A percentile compares a stretch with the other conserved stretches of the same genome.
Conservation (phyloP, 2,888 invertebrate species). For the Biston betularia region DNA sequence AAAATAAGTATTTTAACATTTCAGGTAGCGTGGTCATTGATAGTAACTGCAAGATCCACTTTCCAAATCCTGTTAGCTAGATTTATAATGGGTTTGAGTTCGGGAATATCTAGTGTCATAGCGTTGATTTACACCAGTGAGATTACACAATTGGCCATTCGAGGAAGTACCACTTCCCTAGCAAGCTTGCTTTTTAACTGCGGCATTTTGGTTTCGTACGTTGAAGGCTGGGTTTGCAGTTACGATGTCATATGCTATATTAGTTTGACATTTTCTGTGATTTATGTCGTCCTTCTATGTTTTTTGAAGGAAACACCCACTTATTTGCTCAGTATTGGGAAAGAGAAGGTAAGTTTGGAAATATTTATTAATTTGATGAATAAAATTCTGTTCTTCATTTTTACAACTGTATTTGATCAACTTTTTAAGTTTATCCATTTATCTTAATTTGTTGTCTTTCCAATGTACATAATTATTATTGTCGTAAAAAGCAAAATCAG, state of each 20-base stretch:
- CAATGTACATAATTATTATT: too few relatives aligned
- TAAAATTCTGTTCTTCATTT: too few relatives aligned
- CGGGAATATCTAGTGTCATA: slow-evolving; percentile 63
- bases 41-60: slow-evolving; percentile 49
- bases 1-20: slow-evolving; percentile 15
- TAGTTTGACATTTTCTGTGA: slow-evolving; percentile 44
- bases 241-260: slow-evolving; percentile 55
- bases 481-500: too few relatives aligned
- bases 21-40: slow-evolving; percentile 58
- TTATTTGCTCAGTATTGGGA: slow-evolving; percentile 51
- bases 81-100: slow-evolving; percentile 74
- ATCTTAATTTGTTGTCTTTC: too few relatives aligned
- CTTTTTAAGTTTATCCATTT: too few relatives aligned
- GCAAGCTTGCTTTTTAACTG: slow-evolving; percentile 44
- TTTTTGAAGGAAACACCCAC: slow-evolving; percentile 55
- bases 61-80: slow-evolving; percentile 69
- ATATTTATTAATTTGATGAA: not conserved
- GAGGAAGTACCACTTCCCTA: slow-evolving; percentile 47
- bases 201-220: slow-evolving; percentile 52
- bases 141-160: slow-evolving; percentile 58
- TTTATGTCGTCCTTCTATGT: slow-evolving; percentile 44
- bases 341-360: slow-evolving; percentile 48
- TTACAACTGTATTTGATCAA: too few relatives aligned
- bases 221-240: slow-evolving; percentile 56
- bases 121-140: slow-evolving; percentile 83